Conservation (phyloP, 2,113 vertebrate genomes). For the Leuciscus idus region DNA sequence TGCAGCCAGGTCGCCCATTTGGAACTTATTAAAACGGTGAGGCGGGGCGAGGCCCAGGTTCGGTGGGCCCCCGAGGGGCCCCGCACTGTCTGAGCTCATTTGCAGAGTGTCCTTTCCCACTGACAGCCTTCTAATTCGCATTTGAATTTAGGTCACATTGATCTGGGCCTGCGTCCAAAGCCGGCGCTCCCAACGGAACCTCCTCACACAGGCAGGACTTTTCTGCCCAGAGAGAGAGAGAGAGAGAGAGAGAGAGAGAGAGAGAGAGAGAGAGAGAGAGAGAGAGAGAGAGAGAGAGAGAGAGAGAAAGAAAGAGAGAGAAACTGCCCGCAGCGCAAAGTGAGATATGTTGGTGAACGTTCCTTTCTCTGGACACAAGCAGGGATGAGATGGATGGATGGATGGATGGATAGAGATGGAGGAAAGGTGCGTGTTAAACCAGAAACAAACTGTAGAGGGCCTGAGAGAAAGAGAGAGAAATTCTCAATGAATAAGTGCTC, state of each 20-base stretch:
- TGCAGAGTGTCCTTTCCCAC: slow-evolving; percentile 71
- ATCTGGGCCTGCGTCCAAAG: slow-evolving; percentile 77
- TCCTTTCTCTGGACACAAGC: slow-evolving; percentile 35
- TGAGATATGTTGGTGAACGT: slow-evolving; percentile 23
- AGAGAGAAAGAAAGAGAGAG: background rate
- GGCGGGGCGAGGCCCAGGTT: slow-evolving; percentile 61
- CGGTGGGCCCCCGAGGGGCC: slow-evolving; percentile 60
- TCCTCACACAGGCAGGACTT: slow-evolving; percentile 53
- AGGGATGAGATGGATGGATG: slow-evolving; percentile 31
- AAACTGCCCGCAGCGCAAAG: slow-evolving; percentile 58
- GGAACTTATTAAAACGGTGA: slow-evolving; percentile 76
- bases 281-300: slow-evolving; percentile 24
- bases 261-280: slow-evolving; percentile 32
- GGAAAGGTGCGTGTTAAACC: slow-evolving; percentile 43
- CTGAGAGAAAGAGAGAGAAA: slow-evolving; percentile 18
- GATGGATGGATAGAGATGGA: slow-evolving; percentile 34
- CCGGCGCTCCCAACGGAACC: slow-evolving; percentile 61
- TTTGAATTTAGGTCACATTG: slow-evolving; percentile 80
- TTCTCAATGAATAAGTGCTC: slow-evolving; percentile 19
- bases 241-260: slow-evolving; percentile 18
- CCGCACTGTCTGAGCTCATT: slow-evolving; percentile 74
- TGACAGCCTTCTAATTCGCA: slow-evolving; percentile 75
- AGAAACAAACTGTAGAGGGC: slow-evolving; percentile 35
- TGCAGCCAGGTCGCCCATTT: slow-evolving; percentile 68
- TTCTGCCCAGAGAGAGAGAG: slow-evolving; percentile 49